These are phyloP conservation scores for Brotula barbata DNA, from an alignment of 2,797 vertebrate genomes.

Conservation along the genomic window DNA sequence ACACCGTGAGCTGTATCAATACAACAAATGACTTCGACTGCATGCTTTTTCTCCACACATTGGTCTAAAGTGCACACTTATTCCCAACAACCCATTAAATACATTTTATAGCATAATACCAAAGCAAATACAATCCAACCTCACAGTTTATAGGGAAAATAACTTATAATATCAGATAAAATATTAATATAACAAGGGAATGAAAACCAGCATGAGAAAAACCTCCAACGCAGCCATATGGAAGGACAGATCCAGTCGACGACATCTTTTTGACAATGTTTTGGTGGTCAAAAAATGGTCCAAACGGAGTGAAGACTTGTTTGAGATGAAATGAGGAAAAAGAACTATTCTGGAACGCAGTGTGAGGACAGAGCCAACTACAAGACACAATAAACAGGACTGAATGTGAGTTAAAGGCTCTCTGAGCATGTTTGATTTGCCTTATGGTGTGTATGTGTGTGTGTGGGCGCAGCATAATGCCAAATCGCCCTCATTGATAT, in stretches of 20 bases:
- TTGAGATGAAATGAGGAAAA: slow-evolving; percentile 23
- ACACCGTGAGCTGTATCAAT: too few species aligned
- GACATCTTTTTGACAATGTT: slow-evolving; percentile 3
- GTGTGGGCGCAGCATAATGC: slow-evolving; percentile 27
- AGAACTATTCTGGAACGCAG: slow-evolving; percentile 12
- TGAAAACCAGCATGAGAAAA: background rate
- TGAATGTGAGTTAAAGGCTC: slow-evolving; percentile 29
- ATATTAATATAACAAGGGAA: background rate
- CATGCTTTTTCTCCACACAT: too few species aligned
- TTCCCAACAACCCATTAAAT: too few species aligned
- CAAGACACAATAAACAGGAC: slow-evolving; percentile 29
- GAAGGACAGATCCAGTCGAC: background rate
- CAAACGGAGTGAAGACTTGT: slow-evolving; percentile 32
- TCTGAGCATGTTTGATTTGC: slow-evolving; percentile 36
- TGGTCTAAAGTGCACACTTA: background rate
- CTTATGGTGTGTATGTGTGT: slow-evolving; percentile 8
- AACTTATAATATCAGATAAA: too few species aligned
- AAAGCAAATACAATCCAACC: too few species aligned
- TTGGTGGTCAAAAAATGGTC: slow-evolving; percentile 25
- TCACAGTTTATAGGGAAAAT: too few species aligned
- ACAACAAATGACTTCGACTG: too few species aligned
- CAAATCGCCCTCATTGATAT: slow-evolving; percentile 55
- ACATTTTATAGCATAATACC: background rate
- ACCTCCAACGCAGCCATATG: slow-evolving; percentile 23
- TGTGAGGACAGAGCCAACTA: slow-evolving; percentile 25